Percentiles rank a stretch among this genome's conserved stretches.
phyloP scores from a whole-genome alignment of 1,140 invertebrate genomes.

The Eriocheir sinensis region DNA sequence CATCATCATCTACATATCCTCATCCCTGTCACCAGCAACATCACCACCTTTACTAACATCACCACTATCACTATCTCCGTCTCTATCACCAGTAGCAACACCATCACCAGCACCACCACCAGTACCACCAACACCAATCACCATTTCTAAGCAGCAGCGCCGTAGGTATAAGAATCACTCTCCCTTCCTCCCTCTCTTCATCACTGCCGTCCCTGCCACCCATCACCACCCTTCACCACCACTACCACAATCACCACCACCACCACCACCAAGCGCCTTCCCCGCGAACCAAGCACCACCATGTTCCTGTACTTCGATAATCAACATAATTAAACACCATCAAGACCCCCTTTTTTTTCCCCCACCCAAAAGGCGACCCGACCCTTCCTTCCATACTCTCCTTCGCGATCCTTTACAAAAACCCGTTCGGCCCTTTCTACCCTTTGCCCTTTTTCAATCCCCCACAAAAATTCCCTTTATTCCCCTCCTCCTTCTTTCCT shows the following conservation, averaged over 20 bases:
- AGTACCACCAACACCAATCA: background rate
- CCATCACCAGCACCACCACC: background rate
- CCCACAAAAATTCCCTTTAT: background rate
- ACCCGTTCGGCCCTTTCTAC: background rate
- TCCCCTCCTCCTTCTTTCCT: background rate
- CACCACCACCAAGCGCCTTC: background rate
- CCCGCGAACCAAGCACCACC: too few relatives aligned
- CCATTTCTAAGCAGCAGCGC: background rate
- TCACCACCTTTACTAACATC: too few relatives aligned
- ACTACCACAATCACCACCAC: background rate
- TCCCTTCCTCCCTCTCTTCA: background rate
- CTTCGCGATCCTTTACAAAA: background rate
- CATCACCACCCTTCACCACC: background rate
- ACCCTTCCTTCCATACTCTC: slow-evolving; percentile 28
- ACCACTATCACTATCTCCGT: too few relatives aligned
- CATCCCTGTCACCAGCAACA: background rate
- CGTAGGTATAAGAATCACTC: background rate
- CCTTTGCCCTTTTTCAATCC: slow-evolving; percentile 28
- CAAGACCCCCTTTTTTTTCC: background rate
- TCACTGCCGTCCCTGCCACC: too few relatives aligned
- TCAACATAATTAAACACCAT: slow-evolving; percentile 12
- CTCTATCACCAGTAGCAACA: too few relatives aligned
- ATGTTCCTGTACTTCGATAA: background rate
- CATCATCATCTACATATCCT: too few relatives aligned
- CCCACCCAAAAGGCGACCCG: slow-evolving; percentile 25